Evolutionary conservation across 2,113 vertebrate species (phyloP).

Genomic region (Solea solea): DNA sequence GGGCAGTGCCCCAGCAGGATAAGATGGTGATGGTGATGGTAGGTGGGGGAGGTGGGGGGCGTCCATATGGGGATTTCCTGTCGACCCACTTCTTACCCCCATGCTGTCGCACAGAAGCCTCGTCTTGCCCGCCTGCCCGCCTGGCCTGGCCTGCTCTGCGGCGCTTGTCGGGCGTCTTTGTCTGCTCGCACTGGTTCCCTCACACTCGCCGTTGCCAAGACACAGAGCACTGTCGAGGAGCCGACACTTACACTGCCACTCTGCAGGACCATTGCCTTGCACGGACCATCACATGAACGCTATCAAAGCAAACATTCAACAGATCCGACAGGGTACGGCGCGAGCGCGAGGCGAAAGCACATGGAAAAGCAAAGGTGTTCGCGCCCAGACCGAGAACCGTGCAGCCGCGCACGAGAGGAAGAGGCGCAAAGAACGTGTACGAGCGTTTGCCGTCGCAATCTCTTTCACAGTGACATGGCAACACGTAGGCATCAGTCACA

Average conservation of each 20-base stretch:
- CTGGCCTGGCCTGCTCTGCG: slow-evolving; percentile 35
- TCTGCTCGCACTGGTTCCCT: slow-evolving; percentile 57
- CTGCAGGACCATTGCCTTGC: slow-evolving; percentile 50
- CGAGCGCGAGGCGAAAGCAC: background rate
- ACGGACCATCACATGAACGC: slow-evolving; percentile 22
- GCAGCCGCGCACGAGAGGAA: background rate
- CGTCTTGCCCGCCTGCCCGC: slow-evolving; percentile 37
- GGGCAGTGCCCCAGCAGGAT: slow-evolving; percentile 27
- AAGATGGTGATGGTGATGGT: slow-evolving; percentile 8
- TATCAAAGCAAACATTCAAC: slow-evolving; percentile 5
- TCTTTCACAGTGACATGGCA: slow-evolving; percentile 14
- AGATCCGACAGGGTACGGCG: background rate
- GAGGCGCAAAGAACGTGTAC: too few relatives aligned
- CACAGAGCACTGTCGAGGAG: slow-evolving; percentile 49
- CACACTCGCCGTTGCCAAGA: slow-evolving; percentile 69
- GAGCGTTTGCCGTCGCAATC: background rate
- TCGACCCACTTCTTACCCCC: slow-evolving; percentile 68
- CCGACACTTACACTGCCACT: slow-evolving; percentile 54
- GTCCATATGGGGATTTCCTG: slow-evolving; percentile 66
- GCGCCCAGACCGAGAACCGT: background rate
- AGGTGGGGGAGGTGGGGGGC: too few relatives aligned
- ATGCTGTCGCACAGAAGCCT: slow-evolving; percentile 41
- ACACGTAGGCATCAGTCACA: slow-evolving; percentile 20
- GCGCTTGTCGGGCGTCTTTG: slow-evolving; percentile 53
- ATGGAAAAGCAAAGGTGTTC: background rate